Base-by-base conservation (phyloP, 2,888 invertebrate species). In the Carcina quercana region DNA sequence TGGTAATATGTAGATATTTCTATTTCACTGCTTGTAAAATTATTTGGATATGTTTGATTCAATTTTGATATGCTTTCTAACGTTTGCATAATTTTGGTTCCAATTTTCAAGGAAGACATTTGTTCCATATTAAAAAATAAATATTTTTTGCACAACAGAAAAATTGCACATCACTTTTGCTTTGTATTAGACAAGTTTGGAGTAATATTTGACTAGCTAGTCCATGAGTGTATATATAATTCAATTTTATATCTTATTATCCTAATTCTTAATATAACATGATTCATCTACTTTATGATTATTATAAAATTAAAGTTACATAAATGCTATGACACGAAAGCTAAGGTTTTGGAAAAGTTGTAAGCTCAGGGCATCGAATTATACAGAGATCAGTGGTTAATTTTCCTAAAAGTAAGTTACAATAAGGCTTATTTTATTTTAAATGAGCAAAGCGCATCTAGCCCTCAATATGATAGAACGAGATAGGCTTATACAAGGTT, bases 171-270 rank as follows among this genome's bases (percentile, higher is more conserved):
- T 59, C 56, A 59, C 58, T 33, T 32, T 44, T 47, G 50, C n/a
- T n/a, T n/a, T n/a, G n/a, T n/a, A 49, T 68, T 76, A 76, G 75
- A 76, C 76, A 78, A 78, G 75, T 75, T 75, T 67, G 52, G 66
- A 62, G 63, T 57, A 66, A 61, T 68, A 65, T 73, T 69, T 73
- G 47, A 65, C 65, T 76, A 72, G 58, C 64, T 64, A 68, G 58
- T 42, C 35, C 50, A 47, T 39, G 35, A 39, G 7, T 38, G 41
- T 37, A 45, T 50, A 52, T 32, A 36, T 28, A 8, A 47, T 53
- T 51, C 40, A 50, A 47, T 50, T 53, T 50, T n/a, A n/a, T n/a
- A 55, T 53, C 59, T 61, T 64, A 65, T 40, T 48, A 40, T 45
- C 57, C 24, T 30, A 66, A 43, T 50, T 48, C 48, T 53, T 53